Evolutionary conservation across 2,113 vertebrate species (phyloP).

Genomic region (Chaetura pelagica): DNA sequence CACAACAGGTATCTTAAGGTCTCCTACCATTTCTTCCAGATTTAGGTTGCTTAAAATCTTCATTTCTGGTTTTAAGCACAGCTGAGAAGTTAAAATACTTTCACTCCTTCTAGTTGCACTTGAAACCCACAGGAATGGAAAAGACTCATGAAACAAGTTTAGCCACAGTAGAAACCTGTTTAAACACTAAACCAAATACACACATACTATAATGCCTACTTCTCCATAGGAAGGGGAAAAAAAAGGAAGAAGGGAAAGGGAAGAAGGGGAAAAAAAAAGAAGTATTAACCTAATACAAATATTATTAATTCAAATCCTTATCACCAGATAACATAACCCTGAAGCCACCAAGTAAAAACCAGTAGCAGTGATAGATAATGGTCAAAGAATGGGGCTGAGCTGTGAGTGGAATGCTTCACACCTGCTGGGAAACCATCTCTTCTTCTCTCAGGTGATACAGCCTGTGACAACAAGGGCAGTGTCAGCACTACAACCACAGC

Average conservation of each 20-base stretch:
- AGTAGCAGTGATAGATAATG: accelerated
- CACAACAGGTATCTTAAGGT: not conserved
- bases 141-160: not conserved
- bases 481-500: accelerated
- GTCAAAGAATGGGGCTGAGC: not conserved
- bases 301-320: not conserved
- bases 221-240: not conserved
- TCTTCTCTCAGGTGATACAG: not conserved
- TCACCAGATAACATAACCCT: not conserved
- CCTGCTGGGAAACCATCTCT: not conserved
- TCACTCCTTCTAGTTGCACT: not conserved
- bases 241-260: not conserved
- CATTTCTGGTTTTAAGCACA: not conserved
- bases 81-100: not conserved
- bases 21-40: not conserved
- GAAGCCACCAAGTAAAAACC: not conserved
- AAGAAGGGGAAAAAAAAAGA: not conserved
- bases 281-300: not conserved
- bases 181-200: not conserved
- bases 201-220: not conserved
- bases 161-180: not conserved
- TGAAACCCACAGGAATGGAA: not conserved
- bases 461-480: accelerated
- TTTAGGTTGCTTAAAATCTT: not conserved
- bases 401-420: not conserved